Evolutionary conservation across 2,888 invertebrate species (phyloP).

Genomic region (Brachypalpus laphriformis): DNA sequence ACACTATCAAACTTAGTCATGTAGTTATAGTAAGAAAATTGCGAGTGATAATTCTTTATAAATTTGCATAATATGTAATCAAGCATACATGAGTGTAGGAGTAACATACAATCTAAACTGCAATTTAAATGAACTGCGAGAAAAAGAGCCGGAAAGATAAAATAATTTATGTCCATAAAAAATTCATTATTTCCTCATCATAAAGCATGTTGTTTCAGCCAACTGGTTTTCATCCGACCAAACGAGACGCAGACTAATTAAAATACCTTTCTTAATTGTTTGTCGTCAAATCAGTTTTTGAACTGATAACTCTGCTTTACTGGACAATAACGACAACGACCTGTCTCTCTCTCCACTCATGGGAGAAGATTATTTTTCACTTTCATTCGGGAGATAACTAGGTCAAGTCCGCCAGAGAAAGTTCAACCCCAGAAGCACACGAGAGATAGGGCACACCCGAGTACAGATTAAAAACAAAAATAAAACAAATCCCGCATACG

Average conservation of each 20-base stretch:
- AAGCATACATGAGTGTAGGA: not conserved
- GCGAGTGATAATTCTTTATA: too few species aligned
- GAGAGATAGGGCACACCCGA: not conserved
- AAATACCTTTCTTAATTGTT: not conserved
- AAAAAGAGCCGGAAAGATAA: not conserved
- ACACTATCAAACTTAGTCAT: too few species aligned
- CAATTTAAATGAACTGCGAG: not conserved
- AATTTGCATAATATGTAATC: too few species aligned
- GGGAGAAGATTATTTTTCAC: not conserved
- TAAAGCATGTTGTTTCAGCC: not conserved
- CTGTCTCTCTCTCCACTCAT: not conserved
- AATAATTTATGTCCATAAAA: not conserved
- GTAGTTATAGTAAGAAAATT: too few species aligned
- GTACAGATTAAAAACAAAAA: slow-evolving; percentile 17
- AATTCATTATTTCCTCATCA: slow-evolving; percentile 7
- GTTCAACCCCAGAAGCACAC: slow-evolving; percentile 24
- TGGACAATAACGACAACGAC: slow-evolving; percentile 1
- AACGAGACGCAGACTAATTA: not conserved
- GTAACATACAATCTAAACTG: not conserved
- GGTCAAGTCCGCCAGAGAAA: slow-evolving; percentile 22
- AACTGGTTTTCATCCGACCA: slow-evolving; percentile 21
- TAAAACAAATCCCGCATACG: slow-evolving; percentile 2
- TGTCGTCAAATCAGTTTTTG: not conserved
- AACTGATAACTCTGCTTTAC: not conserved
- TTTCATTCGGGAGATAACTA: slow-evolving; percentile 15